Evolutionary conservation across 2,113 vertebrate genomes (phyloP).

Genomic region (Neogobius melanostomus): DNA sequence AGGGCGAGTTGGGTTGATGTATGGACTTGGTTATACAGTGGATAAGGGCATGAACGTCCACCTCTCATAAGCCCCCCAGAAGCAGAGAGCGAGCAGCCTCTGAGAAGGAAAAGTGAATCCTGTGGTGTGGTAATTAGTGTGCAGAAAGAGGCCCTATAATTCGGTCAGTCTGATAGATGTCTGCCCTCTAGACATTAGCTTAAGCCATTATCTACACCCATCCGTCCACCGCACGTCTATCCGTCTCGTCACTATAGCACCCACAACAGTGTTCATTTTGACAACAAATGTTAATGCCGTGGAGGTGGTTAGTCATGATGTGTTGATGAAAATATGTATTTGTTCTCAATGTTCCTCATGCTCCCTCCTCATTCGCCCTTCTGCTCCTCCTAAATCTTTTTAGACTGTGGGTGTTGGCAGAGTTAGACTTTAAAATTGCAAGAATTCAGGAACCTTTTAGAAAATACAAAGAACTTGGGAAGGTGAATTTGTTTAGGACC

Average conservation of each 20-base stretch:
- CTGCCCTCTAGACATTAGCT: slow-evolving; percentile 70
- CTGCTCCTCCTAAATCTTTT: too few relatives aligned
- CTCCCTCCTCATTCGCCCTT: too few relatives aligned
- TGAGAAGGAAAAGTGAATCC: slow-evolving; percentile 31
- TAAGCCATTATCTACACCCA: slow-evolving; percentile 72
- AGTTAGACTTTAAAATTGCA: too few relatives aligned
- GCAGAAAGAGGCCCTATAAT: slow-evolving; percentile 68
- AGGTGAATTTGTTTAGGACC: too few relatives aligned
- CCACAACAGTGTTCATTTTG: neutral
- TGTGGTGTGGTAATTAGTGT: slow-evolving; percentile 72
- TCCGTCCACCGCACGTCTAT: slow-evolving; percentile 60
- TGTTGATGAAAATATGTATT: too few relatives aligned
- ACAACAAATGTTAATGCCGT: too few relatives aligned
- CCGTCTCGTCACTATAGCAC: slow-evolving; percentile 41
- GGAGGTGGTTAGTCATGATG: too few relatives aligned
- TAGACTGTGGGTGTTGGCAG: too few relatives aligned
- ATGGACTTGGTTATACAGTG: slow-evolving; percentile 36
- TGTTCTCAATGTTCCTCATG: too few relatives aligned
- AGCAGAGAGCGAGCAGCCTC: slow-evolving; percentile 41
- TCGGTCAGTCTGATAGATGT: slow-evolving; percentile 73
- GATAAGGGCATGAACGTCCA: slow-evolving; percentile 47
- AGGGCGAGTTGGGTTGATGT: slow-evolving; percentile 53
- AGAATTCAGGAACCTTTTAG: too few relatives aligned
- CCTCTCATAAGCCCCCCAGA: slow-evolving; percentile 48
- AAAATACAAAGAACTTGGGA: too few relatives aligned